Percentiles rank a stretch among this genome's conserved stretches.
phyloP scores from a whole-genome alignment of 2,888 invertebrate species.

The Dromius quadrimaculatus region DNA sequence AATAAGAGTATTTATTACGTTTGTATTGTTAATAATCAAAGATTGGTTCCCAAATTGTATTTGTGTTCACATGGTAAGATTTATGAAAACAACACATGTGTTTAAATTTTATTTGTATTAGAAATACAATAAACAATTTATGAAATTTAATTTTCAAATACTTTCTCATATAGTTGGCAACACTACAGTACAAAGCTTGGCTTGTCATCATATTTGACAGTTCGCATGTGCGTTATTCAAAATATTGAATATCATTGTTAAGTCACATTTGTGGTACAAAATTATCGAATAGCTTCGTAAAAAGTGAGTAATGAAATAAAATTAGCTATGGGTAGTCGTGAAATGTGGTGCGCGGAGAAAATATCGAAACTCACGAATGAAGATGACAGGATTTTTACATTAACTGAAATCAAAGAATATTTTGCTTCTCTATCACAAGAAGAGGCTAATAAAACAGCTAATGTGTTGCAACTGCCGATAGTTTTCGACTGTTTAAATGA shows the following conservation, averaged over 20 bases:
- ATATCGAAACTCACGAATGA: conserved; percentile 66
- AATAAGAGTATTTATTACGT: conserved; percentile 53
- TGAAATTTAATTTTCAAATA: neutral
- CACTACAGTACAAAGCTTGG: conserved; percentile 3
- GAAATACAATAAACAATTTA: neutral
- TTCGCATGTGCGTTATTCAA: conserved; percentile 11
- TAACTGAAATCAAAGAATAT: conserved; percentile 67
- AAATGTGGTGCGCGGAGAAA: conserved; percentile 69
- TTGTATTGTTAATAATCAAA: conserved; percentile 24
- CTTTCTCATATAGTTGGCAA: conserved; percentile 17
- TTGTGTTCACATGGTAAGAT: conserved; percentile 25
- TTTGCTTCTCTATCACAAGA: conserved; percentile 64
- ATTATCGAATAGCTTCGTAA: neutral
- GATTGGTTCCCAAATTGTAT: conserved; percentile 11
- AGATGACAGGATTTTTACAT: conserved; percentile 65
- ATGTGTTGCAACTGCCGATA: conserved; percentile 69
- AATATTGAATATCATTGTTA: conserved; percentile 10
- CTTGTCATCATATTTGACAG: conserved; percentile 24
- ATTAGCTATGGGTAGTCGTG: conserved; percentile 62
- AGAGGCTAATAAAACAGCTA: conserved; percentile 65
- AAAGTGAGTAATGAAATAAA: neutral
- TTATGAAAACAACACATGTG: conserved; percentile 4
- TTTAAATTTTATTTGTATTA: neutral
- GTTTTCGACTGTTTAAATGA: conserved; percentile 76
- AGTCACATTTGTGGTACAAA: neutral